These are phyloP conservation scores for Drosophila varians DNA, from an alignment of 1,140 invertebrate species.

Conservation along the genomic window DNA sequence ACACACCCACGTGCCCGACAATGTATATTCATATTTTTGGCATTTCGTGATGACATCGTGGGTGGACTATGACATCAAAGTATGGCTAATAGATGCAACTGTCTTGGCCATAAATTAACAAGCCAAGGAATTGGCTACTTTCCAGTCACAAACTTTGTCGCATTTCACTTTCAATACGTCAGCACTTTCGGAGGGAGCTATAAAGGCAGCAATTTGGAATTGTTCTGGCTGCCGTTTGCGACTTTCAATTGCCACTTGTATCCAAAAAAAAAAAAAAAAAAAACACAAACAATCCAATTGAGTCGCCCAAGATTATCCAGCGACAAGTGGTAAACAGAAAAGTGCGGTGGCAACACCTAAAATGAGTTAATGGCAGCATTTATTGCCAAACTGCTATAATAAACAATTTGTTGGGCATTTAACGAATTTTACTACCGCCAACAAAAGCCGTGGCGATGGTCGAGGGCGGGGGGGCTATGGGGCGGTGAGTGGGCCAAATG, in stretches of 20 bases:
- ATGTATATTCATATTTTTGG: constrained; percentile 39
- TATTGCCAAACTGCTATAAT: constrained; percentile 79
- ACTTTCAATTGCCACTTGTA: not conserved
- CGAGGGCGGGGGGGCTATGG: not conserved
- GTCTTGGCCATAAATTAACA: constrained; percentile 17
- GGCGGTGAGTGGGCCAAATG: constrained; percentile 50
- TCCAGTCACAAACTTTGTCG: not conserved
- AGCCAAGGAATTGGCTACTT: not conserved
- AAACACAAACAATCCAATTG: constrained; percentile 24
- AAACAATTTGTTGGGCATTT: constrained; percentile 81
- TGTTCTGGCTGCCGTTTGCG: not conserved
- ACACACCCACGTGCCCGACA: constrained; percentile 26
- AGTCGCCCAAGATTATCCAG: constrained; percentile 10
- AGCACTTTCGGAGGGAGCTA: no score
- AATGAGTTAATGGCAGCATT: constrained; percentile 77
- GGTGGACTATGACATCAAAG: constrained; percentile 32
- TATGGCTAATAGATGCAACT: constrained; percentile 33
- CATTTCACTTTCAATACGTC: no score
- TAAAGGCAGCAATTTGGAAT: constrained; percentile 3
- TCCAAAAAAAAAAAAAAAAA: constrained; percentile 16
- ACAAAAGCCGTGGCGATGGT: constrained; percentile 33
- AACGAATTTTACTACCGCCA: constrained; percentile 78
- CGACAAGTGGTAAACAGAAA: constrained; percentile 30
- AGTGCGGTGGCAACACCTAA: constrained; percentile 76
- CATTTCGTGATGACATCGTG: constrained; percentile 14